These are phyloP conservation scores for Tenodera sinensis DNA, from an alignment of 2,888 invertebrate genomes.

Conservation along the genomic window DNA sequence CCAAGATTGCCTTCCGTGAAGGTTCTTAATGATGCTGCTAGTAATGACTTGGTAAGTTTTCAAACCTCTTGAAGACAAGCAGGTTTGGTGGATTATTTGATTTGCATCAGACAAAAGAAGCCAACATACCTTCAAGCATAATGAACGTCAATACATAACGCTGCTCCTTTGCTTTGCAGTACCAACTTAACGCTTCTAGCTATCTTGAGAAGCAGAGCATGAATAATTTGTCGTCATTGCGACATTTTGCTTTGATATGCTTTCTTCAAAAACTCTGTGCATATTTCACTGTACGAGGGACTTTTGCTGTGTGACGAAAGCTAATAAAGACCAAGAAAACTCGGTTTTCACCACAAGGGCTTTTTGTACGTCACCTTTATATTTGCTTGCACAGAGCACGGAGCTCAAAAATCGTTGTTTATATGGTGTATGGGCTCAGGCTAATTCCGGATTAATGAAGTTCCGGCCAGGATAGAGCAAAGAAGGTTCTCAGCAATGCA, in stretches of 20 bases:
- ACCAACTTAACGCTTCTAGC: no score
- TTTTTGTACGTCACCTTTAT: not conserved
- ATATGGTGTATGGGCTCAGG: not conserved
- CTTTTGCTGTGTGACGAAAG: not conserved
- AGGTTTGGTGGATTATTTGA: not conserved
- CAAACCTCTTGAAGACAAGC: no score
- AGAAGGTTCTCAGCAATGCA: slow-evolving; percentile 10
- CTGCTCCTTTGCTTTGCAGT: not conserved
- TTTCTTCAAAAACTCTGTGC: not conserved
- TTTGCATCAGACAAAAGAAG: not conserved
- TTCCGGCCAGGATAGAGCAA: not conserved
- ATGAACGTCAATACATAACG: not conserved
- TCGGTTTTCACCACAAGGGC: not conserved
- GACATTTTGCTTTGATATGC: not conserved
- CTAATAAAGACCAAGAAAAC: not conserved
- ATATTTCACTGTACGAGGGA: not conserved
- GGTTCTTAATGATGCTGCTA: no score
- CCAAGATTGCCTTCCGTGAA: no score
- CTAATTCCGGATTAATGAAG: not conserved
- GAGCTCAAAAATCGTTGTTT: not conserved
- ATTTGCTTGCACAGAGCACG: not conserved
- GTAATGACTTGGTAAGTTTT: no score
- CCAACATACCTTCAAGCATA: not conserved
- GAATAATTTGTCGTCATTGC: not conserved
- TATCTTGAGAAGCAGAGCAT: not conserved